These are phyloP conservation scores for Urocitellus parryii DNA, from an alignment of 2,113 vertebrate species.

Conservation along the genomic window DNA sequence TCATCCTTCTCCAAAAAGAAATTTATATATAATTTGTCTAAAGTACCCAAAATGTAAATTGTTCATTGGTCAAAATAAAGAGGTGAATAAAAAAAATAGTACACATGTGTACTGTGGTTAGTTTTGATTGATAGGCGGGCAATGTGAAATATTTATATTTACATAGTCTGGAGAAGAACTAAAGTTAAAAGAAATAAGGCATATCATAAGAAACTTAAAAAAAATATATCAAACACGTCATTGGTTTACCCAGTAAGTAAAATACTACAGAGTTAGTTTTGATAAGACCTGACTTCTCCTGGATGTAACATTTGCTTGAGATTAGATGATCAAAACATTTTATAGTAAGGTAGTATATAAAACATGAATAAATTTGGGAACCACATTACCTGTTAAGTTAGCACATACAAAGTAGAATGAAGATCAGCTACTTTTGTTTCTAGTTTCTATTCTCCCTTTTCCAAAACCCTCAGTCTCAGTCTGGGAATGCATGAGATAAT, in stretches of 20 bases:
- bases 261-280: background rate
- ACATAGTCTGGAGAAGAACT: background rate
- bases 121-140: background rate
- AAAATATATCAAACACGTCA: background rate
- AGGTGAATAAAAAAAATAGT: background rate
- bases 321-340: background rate
- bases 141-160: constrained; percentile 20
- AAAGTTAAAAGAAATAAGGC: constrained; percentile 25
- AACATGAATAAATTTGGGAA: background rate
- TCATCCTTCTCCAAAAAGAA: background rate
- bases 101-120: background rate
- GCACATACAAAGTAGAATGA: background rate
- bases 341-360: background rate
- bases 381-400: background rate
- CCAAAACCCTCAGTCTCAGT: background rate
- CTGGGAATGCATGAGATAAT: background rate
- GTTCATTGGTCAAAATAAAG: constrained; percentile 17
- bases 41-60: background rate
- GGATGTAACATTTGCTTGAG: background rate
- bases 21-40: background rate
- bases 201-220: background rate
- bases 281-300: background rate
- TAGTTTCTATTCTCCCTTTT: background rate
- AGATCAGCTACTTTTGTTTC: background rate
- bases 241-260: background rate